Base-by-base conservation (phyloP, 2,797 vertebrate species). In the Bovichtus diacanthus region DNA sequence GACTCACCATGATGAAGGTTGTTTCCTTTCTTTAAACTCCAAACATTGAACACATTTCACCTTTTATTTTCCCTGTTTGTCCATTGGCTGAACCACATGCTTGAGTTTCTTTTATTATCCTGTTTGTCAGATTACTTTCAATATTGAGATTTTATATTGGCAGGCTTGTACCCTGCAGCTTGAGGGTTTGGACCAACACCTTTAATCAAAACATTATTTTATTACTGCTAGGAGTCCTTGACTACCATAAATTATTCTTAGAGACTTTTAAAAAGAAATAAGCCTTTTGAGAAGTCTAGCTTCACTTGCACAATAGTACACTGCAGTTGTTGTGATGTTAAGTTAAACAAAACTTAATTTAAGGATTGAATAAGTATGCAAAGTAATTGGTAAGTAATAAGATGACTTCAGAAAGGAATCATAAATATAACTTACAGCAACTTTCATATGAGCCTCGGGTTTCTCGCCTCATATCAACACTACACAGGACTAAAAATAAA, bases 51-150 rank as follows among this genome's bases (percentile, higher is more conserved):
- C 31, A 67, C 25, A 23, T 66, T 73, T 61, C 15, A 18, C 36
- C 46, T 62, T 74, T 64, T 7, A 65, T 34, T 64, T 68, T 21
- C 13, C 15, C 7, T 11, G 0, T 55, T 62, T 43, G 5, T 72
- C 18, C 23, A 53, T 31, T 47, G 44, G 56, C 73, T 70, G 72
- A 44, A n/a, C n/a, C n/a, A 56, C 19, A 16, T 23, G 19, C n/a
- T n/a, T 4, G 2, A 18, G 11, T 49, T 13, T 46, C 2, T 50
- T 1, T 13, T 21, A 13, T 19, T 0, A 31, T 49, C 19, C 38
- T 55, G 7, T 46, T 50, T 25, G 29, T 72, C 34, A 36, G 44
- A 55, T 73, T 47, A 25, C 15, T 34, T 62, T 43, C 58, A 60
- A n/a, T 31, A 49, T 29, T 49, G 6, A 62, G 49, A 4, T 47